phyloP scores from a whole-genome alignment of 2,888 invertebrate species.

The Caenorhabditis sp. region DNA sequence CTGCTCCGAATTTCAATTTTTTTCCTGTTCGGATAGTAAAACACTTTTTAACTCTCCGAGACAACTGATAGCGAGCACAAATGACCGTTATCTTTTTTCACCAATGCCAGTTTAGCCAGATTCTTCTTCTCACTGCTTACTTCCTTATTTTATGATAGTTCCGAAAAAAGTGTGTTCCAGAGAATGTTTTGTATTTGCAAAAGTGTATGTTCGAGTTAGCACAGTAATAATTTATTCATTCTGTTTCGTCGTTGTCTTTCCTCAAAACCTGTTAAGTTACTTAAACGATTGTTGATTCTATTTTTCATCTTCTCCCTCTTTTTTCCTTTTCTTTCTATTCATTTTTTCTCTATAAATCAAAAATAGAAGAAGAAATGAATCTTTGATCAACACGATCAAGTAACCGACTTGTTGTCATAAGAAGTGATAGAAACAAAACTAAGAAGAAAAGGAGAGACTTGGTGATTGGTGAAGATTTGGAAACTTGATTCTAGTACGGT shows the following conservation, averaged over 20 bases:
- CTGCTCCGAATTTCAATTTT: slow-evolving; percentile 3
- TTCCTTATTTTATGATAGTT: neutral
- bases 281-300: slow-evolving; percentile 49
- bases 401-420: slow-evolving; percentile 50
- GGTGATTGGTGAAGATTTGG: slow-evolving; percentile 30
- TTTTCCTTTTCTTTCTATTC: neutral
- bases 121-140: too few species aligned
- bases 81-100: slow-evolving; percentile 26
- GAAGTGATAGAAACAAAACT: slow-evolving; percentile 4
- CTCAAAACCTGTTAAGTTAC: slow-evolving; percentile 39
- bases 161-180: neutral
- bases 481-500: slow-evolving; percentile 50
- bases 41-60: neutral
- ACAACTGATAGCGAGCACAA: slow-evolving; percentile 27
- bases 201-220: neutral
- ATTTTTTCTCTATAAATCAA: slow-evolving; percentile 44
- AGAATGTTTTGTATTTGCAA: slow-evolving; percentile 33
- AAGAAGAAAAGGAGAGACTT: neutral
- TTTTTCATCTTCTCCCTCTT: neutral
- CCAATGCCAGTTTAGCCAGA: slow-evolving; percentile 2
- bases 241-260: neutral
- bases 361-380: slow-evolving; percentile 40
- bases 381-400: slow-evolving; percentile 59
- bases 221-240: slow-evolving; percentile 28
- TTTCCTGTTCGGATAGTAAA: slow-evolving; percentile 32